These are phyloP conservation scores for Protaetia brevitarsis DNA, from an alignment of 1,140 invertebrate species.

Conservation along the genomic window DNA sequence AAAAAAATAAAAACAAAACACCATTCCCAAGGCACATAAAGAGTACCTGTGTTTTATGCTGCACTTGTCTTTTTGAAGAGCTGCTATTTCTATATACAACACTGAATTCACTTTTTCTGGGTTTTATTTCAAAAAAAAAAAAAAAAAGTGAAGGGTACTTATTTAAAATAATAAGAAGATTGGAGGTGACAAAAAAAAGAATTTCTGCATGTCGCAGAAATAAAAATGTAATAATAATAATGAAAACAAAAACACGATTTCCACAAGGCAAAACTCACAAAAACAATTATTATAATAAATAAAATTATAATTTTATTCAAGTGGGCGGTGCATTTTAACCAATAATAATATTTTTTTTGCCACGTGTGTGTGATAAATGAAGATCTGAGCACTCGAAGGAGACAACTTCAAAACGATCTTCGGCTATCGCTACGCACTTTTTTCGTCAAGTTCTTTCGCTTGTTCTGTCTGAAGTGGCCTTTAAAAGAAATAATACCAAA, in stretches of 20 bases:
- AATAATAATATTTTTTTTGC: too few species aligned
- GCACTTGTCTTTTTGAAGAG: not conserved
- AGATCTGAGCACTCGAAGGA: not conserved
- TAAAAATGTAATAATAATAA: not conserved
- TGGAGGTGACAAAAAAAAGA: too few species aligned
- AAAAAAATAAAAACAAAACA: too few species aligned
- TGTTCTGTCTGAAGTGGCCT: slow-evolving; percentile 9
- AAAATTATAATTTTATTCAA: too few species aligned
- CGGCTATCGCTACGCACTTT: not conserved
- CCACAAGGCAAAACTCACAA: too few species aligned
- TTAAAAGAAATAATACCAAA: slow-evolving; percentile 10
- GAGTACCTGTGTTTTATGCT: slow-evolving; percentile 9
- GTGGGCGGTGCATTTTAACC: too few species aligned
- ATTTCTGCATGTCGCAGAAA: too few species aligned
- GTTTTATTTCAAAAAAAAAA: not conserved
- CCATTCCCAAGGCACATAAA: slow-evolving; percentile 5
- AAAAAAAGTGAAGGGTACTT: not conserved
- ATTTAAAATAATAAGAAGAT: too few species aligned
- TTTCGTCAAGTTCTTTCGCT: not conserved
- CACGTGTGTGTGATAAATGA: too few species aligned
- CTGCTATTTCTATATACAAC: not conserved
- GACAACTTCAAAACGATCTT: too few species aligned
- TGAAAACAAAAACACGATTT: too few species aligned
- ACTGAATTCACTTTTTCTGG: slow-evolving; percentile 13
- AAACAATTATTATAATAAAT: too few species aligned